These are phyloP conservation scores for Athalia rosae DNA, from an alignment of 2,888 invertebrate species.

Conservation along the genomic window DNA sequence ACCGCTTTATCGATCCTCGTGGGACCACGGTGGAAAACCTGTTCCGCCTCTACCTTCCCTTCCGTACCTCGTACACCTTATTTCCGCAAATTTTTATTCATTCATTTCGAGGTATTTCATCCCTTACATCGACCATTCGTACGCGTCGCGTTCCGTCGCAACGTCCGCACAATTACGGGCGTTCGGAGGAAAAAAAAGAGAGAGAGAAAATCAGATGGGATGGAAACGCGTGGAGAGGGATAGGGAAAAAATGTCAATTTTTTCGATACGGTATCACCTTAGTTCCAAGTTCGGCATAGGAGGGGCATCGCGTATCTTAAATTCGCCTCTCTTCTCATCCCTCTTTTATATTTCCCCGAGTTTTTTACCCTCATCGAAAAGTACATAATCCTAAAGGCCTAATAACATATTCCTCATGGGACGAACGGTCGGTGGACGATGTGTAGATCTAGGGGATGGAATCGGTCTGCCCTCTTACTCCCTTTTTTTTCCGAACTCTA, in stretches of 20 bases:
- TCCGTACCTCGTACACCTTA: background rate
- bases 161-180: too few species aligned
- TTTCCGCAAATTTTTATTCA: conserved; percentile 9
- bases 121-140: too few species aligned
- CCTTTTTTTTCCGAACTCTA: conserved; percentile 1
- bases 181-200: too few species aligned
- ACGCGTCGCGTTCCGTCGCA: too few species aligned
- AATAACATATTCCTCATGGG: conserved; percentile 42
- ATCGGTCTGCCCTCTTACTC: background rate
- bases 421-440: conserved; percentile 29
- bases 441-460: too few species aligned
- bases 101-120: too few species aligned
- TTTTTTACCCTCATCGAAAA: conserved; percentile 1
- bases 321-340: background rate
- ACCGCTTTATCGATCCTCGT: conserved; percentile 44
- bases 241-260: too few species aligned
- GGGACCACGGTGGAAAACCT: background rate
- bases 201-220: too few species aligned
- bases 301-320: background rate
- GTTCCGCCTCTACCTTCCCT: background rate
- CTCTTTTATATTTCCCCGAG: background rate
- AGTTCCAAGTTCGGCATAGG: background rate
- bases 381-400: conserved; percentile 43
- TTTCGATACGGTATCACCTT: too few species aligned
- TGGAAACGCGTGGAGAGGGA: too few species aligned